Percentiles rank a stretch among this genome's conserved stretches.
These are phyloP conservation scores for Echinarachnius parma DNA, from an alignment of 53 echinoderm and acorn worm species.

Conservation along the genomic window DNA sequence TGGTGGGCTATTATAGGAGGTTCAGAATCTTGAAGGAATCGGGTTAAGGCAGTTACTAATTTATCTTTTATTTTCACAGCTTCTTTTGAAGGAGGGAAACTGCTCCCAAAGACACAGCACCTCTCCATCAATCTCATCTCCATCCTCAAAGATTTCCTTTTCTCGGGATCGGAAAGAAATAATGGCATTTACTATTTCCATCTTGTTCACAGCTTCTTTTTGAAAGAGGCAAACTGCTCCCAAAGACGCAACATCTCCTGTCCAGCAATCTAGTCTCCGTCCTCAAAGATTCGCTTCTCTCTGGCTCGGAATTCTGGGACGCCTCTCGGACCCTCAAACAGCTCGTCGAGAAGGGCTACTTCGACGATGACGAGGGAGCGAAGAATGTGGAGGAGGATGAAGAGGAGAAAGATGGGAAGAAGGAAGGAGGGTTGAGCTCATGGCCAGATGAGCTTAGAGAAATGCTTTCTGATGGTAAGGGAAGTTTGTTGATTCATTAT, in stretches of 20 bases:
- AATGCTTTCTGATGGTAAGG: slow-evolving; percentile 84
- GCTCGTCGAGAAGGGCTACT: slow-evolving; percentile 72
- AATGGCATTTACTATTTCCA: no score
- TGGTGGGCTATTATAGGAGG: no score
- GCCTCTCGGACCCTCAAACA: slow-evolving; percentile 79
- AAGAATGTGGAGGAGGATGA: slow-evolving; percentile 34
- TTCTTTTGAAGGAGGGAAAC: no score
- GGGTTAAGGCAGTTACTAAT: no score
- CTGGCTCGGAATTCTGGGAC: slow-evolving; percentile 91
- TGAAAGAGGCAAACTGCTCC: slow-evolving; percentile 74
- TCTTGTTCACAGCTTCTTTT: slow-evolving; percentile 69
- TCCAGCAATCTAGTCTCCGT: slow-evolving; percentile 81
- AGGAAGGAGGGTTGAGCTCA: slow-evolving; percentile 12
- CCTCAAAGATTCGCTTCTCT: slow-evolving; percentile 70
- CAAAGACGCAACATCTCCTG: slow-evolving; percentile 76
- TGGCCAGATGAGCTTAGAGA: slow-evolving; percentile 76
- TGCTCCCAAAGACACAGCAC: no score
- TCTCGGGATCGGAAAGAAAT: no score
- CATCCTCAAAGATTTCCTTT: no score
- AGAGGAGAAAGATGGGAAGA: slow-evolving; percentile 12
- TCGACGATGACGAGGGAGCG: slow-evolving; percentile 58
- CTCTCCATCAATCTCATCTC: no score
- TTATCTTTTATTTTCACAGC: no score
- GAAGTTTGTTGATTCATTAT: neutral
- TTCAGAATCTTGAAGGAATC: no score